Conservation (phyloP, 2,797 vertebrate species). For the Enteromius mattozi region DNA sequence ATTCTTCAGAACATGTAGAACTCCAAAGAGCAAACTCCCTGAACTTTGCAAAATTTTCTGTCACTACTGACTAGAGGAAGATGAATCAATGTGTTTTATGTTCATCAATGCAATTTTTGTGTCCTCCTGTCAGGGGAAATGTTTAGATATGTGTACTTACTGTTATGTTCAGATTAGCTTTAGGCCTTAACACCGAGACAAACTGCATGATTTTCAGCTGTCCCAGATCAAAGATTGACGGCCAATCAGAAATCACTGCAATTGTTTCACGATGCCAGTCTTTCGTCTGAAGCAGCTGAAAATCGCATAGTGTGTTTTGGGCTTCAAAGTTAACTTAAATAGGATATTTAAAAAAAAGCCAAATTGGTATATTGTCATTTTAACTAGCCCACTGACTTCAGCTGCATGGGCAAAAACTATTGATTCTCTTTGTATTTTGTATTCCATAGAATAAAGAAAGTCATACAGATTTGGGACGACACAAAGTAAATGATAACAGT, state of each 20-base stretch:
- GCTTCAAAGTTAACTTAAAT: neutral
- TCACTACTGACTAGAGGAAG: neutral
- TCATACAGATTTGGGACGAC: neutral
- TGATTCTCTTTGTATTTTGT: neutral
- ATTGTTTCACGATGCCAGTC: too few species aligned
- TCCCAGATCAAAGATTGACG: too few species aligned
- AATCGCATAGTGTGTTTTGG: neutral
- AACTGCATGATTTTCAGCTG: too few species aligned
- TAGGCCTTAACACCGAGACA: neutral
- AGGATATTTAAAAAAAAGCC: neutral
- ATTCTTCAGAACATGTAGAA: neutral
- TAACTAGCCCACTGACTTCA: neutral
- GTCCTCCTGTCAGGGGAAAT: neutral
- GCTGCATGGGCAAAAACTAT: neutral
- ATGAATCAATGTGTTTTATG: neutral
- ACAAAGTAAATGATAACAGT: neutral
- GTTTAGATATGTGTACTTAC: neutral
- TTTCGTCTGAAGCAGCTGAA: too few species aligned
- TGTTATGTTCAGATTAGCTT: neutral
- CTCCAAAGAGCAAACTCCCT: conserved; percentile 1
- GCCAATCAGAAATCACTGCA: too few species aligned
- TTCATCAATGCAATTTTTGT: neutral
- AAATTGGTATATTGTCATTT: neutral
- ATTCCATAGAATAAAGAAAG: neutral
- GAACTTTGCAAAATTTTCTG: neutral